These are phyloP conservation scores for Synanthedon myopaeformis DNA, from an alignment of 2,888 invertebrate species.

Conservation along the genomic window DNA sequence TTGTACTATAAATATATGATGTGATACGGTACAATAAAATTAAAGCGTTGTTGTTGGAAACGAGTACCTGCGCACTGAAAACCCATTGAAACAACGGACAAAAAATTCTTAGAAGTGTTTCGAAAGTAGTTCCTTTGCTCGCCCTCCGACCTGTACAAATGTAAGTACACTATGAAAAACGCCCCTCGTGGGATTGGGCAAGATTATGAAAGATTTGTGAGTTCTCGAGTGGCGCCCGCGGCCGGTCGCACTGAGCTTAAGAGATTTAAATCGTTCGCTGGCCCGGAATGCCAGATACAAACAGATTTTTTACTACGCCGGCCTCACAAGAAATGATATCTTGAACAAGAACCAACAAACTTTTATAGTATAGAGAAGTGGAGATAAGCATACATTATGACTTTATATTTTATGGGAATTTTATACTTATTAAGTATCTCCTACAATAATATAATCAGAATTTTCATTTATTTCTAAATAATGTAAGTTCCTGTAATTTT, in stretches of 20 bases:
- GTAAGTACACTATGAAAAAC: slow-evolving; percentile 53
- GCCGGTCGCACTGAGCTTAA: slow-evolving; percentile 61
- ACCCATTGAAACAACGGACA: slow-evolving; percentile 4
- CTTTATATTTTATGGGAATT: neutral
- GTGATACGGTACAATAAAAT: slow-evolving; percentile 51
- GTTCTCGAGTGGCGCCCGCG: slow-evolving; percentile 53
- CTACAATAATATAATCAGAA: no score
- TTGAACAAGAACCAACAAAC: slow-evolving; percentile 1
- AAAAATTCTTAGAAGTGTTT: slow-evolving; percentile 6
- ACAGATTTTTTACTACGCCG: slow-evolving; percentile 57
- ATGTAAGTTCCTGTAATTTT: no score
- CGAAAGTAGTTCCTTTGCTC: slow-evolving; percentile 22
- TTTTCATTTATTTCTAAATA: no score
- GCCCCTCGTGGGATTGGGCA: slow-evolving; percentile 52
- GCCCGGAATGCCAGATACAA: slow-evolving; percentile 66
- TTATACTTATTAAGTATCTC: no score
- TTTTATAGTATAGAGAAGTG: neutral
- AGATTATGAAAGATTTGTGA: slow-evolving; percentile 72
- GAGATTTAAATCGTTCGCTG: slow-evolving; percentile 68
- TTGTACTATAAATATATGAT: slow-evolving; percentile 48
- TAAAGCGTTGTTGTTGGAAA: slow-evolving; percentile 23
- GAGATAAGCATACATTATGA: neutral
- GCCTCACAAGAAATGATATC: slow-evolving; percentile 35
- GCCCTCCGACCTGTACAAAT: slow-evolving; percentile 22
- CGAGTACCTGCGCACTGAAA: slow-evolving; percentile 13